Conservation (phyloP, 1,140 invertebrate species). For the Hestina assimilis region DNA sequence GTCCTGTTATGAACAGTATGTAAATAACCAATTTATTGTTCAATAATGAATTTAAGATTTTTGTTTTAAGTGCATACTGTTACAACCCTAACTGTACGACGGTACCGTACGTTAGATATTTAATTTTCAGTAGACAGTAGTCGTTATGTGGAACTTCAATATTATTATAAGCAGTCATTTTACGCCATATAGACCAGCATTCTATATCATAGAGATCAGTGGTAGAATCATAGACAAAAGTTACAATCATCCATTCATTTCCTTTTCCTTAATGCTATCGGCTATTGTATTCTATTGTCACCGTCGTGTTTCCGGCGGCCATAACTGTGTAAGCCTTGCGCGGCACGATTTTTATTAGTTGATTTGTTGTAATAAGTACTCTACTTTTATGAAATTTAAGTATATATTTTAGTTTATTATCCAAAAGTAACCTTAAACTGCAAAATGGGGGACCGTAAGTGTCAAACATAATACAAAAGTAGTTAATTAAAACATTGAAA, state of each 20-base stretch:
- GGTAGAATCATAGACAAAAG: background rate
- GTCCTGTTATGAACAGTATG: too few relatives aligned
- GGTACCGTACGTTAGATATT: too few relatives aligned
- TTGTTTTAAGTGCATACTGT: too few relatives aligned
- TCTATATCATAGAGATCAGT: too few relatives aligned
- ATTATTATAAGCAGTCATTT: too few relatives aligned
- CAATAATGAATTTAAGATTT: too few relatives aligned
- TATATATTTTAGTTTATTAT: background rate
- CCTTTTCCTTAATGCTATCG: conserved; percentile 25
- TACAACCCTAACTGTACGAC: too few relatives aligned
- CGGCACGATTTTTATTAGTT: conserved; percentile 14
- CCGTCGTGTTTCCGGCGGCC: conserved; percentile 30
- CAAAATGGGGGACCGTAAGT: conserved; percentile 65
- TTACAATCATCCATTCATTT: conserved; percentile 7
- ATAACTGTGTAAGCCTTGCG: conserved; percentile 17
- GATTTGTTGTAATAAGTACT: background rate
- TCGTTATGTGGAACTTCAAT: too few relatives aligned
- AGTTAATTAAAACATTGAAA: background rate
- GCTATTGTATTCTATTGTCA: conserved; percentile 10
- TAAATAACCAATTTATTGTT: too few relatives aligned
- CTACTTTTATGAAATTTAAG: background rate
- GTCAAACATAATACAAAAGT: conserved; percentile 10
- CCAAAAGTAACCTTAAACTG: background rate
- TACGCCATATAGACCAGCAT: too few relatives aligned
- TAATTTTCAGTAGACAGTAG: too few relatives aligned